Evolutionary conservation across 2,888 invertebrate species (phyloP).

Genomic region (Pseudococcus longispinus): DNA sequence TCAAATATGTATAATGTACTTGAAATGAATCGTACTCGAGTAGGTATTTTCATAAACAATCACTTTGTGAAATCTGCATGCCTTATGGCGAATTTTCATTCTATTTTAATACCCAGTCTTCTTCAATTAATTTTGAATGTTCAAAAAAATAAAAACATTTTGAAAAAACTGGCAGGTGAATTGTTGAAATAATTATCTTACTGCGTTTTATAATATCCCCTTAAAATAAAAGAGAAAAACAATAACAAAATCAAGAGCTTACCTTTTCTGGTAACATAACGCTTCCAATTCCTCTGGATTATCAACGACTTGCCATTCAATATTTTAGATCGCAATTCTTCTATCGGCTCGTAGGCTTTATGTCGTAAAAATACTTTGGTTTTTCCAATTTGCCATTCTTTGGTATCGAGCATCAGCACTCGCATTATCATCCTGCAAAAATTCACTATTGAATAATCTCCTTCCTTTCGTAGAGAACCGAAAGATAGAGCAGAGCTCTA

Average conservation of each 20-base stretch:
- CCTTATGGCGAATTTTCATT: too few relatives aligned
- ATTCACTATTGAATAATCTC: neutral
- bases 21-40: too few relatives aligned
- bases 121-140: too few relatives aligned
- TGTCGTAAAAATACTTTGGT: constrained; percentile 84
- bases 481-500: neutral
- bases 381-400: constrained; percentile 88
- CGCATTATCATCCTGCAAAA: constrained; percentile 67
- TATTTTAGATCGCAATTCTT: constrained; percentile 77
- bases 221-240: neutral
- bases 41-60: too few relatives aligned
- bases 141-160: too few relatives aligned
- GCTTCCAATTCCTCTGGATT: constrained; percentile 79
- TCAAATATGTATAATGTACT: too few relatives aligned
- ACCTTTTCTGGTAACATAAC: constrained; percentile 70
- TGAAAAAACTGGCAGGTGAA: too few relatives aligned
- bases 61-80: too few relatives aligned
- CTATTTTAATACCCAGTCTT: too few relatives aligned
- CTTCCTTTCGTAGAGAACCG: neutral
- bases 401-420: constrained; percentile 72
- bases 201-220: neutral
- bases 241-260: constrained; percentile 37
- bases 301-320: constrained; percentile 74
- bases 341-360: constrained; percentile 83
- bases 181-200: too few relatives aligned